These are phyloP conservation scores for Enteromius anoplus DNA, from an alignment of 2,797 vertebrate genomes.

Conservation along the genomic window DNA sequence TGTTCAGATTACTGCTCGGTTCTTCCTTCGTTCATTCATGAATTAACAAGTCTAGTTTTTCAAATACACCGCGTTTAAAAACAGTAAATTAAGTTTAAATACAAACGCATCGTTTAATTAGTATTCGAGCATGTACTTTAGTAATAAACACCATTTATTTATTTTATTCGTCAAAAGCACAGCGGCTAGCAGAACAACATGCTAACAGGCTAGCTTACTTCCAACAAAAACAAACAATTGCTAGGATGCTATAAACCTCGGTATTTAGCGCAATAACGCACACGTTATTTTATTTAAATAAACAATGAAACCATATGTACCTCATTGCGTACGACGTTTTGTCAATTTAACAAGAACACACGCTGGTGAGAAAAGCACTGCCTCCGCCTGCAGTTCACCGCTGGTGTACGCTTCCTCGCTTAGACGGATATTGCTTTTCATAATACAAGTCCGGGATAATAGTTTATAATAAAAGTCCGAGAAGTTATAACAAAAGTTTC, in stretches of 20 bases:
- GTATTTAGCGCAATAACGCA: neutral
- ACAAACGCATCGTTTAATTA: neutral
- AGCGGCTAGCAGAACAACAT: neutral
- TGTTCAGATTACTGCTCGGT: neutral
- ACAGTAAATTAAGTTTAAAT: too few species aligned
- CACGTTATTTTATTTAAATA: too few species aligned
- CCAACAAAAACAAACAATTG: neutral
- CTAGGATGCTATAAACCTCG: rapidly evolving
- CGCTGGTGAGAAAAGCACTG: neutral
- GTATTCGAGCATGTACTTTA: neutral
- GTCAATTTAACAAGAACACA: slow-evolving; percentile 56
- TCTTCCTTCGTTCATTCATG: neutral
- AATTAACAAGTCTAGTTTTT: neutral
- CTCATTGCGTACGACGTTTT: slow-evolving; percentile 86
- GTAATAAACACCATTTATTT: neutral
- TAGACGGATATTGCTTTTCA: neutral
- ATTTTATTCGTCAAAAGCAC: neutral
- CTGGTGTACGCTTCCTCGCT: neutral
- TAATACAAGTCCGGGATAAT: neutral
- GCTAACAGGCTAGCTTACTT: slow-evolving; percentile 17
- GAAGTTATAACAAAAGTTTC: neutral
- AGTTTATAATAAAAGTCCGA: neutral
- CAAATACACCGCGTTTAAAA: neutral
- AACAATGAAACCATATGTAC: slow-evolving; percentile 53
- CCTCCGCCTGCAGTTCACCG: neutral